Evolutionary conservation across 2,797 vertebrate species (phyloP).

Genomic region (Lepidocolaptes lacrymiger): DNA sequence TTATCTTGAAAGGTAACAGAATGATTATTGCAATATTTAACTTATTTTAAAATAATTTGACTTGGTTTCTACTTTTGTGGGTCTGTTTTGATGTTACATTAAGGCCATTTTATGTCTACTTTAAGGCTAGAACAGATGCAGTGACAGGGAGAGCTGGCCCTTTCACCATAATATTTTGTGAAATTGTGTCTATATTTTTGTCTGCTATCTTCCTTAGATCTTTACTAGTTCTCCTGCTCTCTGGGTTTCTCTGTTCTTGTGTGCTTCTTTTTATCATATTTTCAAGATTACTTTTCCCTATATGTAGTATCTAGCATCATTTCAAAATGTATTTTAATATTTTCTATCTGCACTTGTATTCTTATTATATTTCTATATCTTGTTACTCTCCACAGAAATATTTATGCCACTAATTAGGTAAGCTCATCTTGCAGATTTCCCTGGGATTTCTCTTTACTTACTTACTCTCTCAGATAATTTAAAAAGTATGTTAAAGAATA

Average conservation of each 20-base stretch:
- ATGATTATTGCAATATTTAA: neutral
- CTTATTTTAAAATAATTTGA: neutral
- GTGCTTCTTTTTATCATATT: neutral
- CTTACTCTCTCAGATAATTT: neutral
- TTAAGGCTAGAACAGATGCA: neutral
- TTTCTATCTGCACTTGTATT: neutral
- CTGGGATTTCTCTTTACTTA: neutral
- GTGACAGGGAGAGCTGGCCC: neutral
- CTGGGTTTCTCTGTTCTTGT: neutral
- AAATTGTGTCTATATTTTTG: neutral
- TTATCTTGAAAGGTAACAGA: neutral
- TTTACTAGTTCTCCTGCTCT: neutral
- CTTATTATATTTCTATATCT: neutral
- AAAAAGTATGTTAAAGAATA: neutral
- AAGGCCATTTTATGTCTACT: neutral
- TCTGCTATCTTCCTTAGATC: neutral
- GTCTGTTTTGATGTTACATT: neutral
- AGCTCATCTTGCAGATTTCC: neutral
- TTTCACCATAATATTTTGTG: neutral
- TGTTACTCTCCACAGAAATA: neutral
- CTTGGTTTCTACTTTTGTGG: neutral
- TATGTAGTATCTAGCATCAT: neutral
- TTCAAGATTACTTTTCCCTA: neutral
- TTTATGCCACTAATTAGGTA: neutral
- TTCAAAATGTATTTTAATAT: neutral